These are phyloP conservation scores for Prunella strophiata DNA, from an alignment of 2,797 vertebrate genomes.

Conservation along the genomic window DNA sequence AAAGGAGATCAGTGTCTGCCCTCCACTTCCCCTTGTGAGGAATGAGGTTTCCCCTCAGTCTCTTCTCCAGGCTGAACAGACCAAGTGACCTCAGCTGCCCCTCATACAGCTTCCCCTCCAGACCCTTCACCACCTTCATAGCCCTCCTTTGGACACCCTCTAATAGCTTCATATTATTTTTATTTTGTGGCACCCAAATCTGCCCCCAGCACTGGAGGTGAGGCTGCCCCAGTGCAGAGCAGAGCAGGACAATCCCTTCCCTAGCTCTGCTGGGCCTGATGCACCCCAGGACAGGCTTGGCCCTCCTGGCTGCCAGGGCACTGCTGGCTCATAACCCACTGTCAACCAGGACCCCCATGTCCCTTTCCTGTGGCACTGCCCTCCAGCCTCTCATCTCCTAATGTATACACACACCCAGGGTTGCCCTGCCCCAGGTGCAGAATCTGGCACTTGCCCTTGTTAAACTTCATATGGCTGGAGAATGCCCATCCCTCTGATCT, in stretches of 20 bases:
- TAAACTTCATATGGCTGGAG: not conserved
- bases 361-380: not conserved
- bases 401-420: not conserved
- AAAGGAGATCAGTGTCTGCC: not conserved
- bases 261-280: not conserved
- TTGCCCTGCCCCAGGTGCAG: not conserved
- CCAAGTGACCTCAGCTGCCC: not conserved
- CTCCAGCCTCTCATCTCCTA: not conserved
- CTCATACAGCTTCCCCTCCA: fast-evolving
- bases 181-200: not conserved
- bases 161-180: too few relatives aligned
- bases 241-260: not conserved
- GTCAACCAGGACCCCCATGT: not conserved
- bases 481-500: not conserved
- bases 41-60: not conserved
- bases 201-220: fast-evolving
- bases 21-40: not conserved
- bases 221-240: not conserved
- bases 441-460: not conserved
- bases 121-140: fast-evolving
- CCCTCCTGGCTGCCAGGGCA: not conserved
- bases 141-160: not conserved
- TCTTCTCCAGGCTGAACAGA: not conserved
- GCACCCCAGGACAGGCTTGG: fast-evolving
- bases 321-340: not conserved